These are phyloP conservation scores for Stramonita haemastoma DNA, from an alignment of 2,888 invertebrate genomes.

Conservation along the genomic window DNA sequence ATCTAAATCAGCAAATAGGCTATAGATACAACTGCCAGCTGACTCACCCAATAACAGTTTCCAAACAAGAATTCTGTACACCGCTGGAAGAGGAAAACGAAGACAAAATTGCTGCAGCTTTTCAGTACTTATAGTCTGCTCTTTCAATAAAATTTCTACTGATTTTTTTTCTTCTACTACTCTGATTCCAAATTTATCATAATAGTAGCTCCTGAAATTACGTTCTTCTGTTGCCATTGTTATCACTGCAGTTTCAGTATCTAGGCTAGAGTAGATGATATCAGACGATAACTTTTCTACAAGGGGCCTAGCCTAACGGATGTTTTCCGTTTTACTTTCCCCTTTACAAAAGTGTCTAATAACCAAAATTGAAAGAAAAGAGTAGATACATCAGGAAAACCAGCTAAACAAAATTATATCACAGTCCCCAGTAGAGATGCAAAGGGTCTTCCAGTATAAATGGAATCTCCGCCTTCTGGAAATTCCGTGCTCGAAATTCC, in stretches of 20 bases:
- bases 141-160: constrained; percentile 90
- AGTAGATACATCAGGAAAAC: no score
- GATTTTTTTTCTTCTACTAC: constrained; percentile 92
- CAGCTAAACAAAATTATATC: no score
- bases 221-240: constrained; percentile 68
- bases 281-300: no score
- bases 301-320: no score
- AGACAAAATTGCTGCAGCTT: constrained; percentile 91
- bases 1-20: no score
- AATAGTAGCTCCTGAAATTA: constrained; percentile 79
- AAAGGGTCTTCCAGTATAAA: no score
- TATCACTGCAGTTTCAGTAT: background rate
- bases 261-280: no score
- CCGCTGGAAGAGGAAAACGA: constrained; percentile 89
- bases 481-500: no score
- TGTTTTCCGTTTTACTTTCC: no score
- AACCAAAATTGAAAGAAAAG: background rate
- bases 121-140: constrained; percentile 87
- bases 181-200: constrained; percentile 87
- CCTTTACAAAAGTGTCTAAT: background rate
- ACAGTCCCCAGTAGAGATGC: no score
- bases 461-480: no score
- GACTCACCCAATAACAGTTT: constrained; percentile 87
- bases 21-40: background rate
- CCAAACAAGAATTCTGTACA: constrained; percentile 90